Evolutionary conservation across 2,797 vertebrate species (phyloP).

Genomic region (Rhinoraja longicauda): DNA sequence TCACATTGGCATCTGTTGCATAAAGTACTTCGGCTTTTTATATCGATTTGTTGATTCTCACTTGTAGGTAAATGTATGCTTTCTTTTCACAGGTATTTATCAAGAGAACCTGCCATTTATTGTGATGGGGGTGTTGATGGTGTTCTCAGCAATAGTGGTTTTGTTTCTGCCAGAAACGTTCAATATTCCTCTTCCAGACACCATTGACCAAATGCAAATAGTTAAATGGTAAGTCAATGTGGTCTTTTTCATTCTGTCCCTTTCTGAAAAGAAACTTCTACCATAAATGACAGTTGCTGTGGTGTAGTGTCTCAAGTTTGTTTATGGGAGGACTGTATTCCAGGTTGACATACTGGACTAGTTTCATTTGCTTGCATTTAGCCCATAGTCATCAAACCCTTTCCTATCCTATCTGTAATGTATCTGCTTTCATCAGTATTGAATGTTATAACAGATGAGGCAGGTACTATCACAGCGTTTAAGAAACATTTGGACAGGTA

Average conservation of each 20-base stretch:
- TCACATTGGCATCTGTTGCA: no score
- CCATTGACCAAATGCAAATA: conserved; percentile 72
- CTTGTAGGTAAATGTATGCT: neutral
- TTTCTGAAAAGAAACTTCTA: no score
- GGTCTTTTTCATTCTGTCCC: neutral
- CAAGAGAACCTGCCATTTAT: conserved; percentile 78
- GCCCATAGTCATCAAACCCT: no score
- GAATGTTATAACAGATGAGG: neutral
- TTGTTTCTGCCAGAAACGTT: conserved; percentile 84
- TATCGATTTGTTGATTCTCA: neutral
- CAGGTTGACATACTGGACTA: no score
- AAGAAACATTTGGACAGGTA: no score
- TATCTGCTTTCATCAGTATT: neutral
- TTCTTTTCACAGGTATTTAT: conserved; percentile 64
- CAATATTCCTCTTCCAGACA: conserved; percentile 75
- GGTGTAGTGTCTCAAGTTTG: no score
- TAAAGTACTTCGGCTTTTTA: neutral
- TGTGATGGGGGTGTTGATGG: conserved; percentile 77
- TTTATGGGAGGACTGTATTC: no score
- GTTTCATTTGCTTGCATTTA: no score
- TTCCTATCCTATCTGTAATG: no score
- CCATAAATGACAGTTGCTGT: no score
- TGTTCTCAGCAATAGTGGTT: conserved; percentile 70
- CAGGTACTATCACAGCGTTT: no score
- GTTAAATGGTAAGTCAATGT: conserved; percentile 66